Evolutionary conservation across 2,888 invertebrate species (phyloP).

Genomic region (Phyllotreta striolata): DNA sequence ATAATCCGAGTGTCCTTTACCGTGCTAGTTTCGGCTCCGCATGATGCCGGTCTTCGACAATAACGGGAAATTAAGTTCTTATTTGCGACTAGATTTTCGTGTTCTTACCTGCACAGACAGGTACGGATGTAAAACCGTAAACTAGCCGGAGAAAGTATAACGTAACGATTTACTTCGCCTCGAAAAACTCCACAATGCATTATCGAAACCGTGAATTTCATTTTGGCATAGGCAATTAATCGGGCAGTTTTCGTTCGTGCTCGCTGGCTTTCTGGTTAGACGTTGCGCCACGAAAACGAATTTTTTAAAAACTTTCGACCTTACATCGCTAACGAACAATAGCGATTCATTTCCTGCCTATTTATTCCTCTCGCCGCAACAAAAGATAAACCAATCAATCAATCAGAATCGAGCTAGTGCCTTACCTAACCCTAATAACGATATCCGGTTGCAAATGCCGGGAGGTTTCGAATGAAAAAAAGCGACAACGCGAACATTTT

Average conservation of each 20-base stretch:
- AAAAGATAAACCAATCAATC: constrained; percentile 13
- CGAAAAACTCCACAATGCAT: no score
- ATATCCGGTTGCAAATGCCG: constrained; percentile 19
- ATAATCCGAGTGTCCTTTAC: constrained; percentile 26
- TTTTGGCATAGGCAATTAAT: no score
- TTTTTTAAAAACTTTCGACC: constrained; percentile 5
- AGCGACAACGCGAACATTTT: not conserved
- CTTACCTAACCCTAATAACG: not conserved
- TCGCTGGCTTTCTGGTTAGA: no score
- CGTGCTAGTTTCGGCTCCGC: constrained; percentile 6
- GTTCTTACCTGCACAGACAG: constrained; percentile 10
- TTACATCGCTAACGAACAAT: constrained; percentile 13
- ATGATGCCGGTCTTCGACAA: constrained; percentile 5
- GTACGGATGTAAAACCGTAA: no score
- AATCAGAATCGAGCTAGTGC: not conserved
- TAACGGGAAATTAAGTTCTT: constrained; percentile 1
- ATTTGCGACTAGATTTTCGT: constrained; percentile 11
- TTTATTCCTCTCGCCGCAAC: constrained; percentile 16
- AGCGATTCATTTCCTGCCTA: constrained; percentile 22
- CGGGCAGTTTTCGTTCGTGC: no score
- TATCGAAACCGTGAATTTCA: no score
- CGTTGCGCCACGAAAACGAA: no score
- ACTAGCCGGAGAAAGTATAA: no score
- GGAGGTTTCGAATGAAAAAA: not conserved
- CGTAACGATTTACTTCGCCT: no score